A percentile compares a stretch with the other conserved stretches of the same genome.
Evolutionary conservation across 2,113 vertebrate species (phyloP).

Genomic region (Chaetura pelagica): DNA sequence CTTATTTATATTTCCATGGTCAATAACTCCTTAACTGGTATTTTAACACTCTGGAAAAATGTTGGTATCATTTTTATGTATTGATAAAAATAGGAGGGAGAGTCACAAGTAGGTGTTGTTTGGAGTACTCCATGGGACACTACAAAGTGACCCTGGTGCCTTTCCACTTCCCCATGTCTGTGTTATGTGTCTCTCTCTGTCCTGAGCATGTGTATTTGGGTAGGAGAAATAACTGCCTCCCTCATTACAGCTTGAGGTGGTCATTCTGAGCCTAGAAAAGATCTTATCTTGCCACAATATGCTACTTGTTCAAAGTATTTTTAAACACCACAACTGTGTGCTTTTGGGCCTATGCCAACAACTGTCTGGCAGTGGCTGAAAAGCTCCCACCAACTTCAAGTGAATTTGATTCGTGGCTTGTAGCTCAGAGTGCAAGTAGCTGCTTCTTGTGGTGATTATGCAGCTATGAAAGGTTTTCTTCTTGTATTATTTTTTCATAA

Average conservation of each 20-base stretch:
- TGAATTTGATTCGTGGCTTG: background rate
- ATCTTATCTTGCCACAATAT: background rate
- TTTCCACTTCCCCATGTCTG: background rate
- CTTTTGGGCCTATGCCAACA: background rate
- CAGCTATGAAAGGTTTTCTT: background rate
- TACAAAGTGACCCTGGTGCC: background rate
- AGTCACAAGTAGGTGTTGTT: background rate
- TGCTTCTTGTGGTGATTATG: background rate
- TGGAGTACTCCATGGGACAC: background rate
- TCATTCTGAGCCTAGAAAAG: background rate
- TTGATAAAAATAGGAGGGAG: background rate
- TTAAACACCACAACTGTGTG: background rate
- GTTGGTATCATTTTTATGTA: background rate
- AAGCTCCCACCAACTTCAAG: background rate
- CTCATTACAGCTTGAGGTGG: background rate
- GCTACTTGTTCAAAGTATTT: background rate
- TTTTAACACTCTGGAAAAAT: background rate
- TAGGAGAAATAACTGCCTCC: background rate
- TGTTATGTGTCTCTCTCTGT: fast-evolving
- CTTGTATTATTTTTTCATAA: background rate
- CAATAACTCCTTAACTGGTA: background rate
- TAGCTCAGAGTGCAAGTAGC: background rate
- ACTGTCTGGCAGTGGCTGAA: background rate
- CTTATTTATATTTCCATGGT: background rate
- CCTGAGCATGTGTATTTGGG: background rate